phyloP scores from a whole-genome alignment of 1,140 invertebrate species.

The Calephelis nemesis region DNA sequence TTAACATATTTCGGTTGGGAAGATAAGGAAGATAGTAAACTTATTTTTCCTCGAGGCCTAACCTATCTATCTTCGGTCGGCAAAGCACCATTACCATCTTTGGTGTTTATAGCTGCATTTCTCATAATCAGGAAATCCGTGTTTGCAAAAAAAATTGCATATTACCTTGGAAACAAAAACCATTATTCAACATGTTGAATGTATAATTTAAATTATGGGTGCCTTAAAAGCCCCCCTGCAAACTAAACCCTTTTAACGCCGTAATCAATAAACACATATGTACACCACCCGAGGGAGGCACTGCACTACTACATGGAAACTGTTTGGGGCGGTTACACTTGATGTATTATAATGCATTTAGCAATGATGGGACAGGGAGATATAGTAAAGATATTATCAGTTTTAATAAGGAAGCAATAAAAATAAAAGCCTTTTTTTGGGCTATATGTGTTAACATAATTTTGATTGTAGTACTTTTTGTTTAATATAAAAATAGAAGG shows the following conservation, averaged over 20 bases:
- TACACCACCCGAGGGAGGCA: conserved; percentile 50
- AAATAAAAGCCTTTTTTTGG: not conserved
- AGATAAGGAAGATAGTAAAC: no score
- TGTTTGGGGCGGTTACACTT: conserved; percentile 53
- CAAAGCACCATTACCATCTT: no score
- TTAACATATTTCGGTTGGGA: no score
- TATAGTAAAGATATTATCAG: not conserved
- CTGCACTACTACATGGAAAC: conserved; percentile 61
- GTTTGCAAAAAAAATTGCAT: no score
- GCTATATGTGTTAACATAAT: no score
- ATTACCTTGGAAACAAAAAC: not conserved
- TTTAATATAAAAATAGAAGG: no score
- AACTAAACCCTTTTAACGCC: conserved; percentile 43
- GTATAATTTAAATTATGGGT: not conserved
- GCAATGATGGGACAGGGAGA: conserved; percentile 38
- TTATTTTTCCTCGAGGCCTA: no score
- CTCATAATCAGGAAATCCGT: no score
- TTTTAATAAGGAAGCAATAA: not conserved
- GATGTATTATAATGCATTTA: conserved; percentile 61
- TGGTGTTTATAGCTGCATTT: no score
- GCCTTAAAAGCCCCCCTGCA: conserved; percentile 31
- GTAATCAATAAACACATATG: conserved; percentile 51
- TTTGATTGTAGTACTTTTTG: no score
- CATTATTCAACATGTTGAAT: not conserved
- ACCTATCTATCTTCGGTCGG: no score